Evolutionary conservation across 2,888 invertebrate species (phyloP).

Genomic region (Trachelus tabidus): DNA sequence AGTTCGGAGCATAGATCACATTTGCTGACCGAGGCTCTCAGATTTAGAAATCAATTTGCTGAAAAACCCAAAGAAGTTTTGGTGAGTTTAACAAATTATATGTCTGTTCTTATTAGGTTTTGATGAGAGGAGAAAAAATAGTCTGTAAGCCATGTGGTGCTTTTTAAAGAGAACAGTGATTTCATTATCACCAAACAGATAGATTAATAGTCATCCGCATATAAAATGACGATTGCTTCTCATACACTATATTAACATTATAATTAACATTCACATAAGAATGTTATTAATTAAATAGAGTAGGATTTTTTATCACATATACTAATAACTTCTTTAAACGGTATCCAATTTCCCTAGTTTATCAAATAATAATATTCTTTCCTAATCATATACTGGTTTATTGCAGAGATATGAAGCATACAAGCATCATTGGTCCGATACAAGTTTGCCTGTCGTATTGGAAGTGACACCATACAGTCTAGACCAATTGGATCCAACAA

Average conservation of each 20-base stretch:
- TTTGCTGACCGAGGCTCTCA: slow-evolving; percentile 91
- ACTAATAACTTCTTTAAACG: slow-evolving; percentile 9
- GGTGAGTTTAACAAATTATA: slow-evolving; percentile 68
- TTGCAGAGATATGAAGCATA: slow-evolving; percentile 86
- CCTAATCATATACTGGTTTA: slow-evolving; percentile 18
- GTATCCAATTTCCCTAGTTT: not conserved
- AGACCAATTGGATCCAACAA: slow-evolving; percentile 91
- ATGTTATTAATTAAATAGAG: not conserved
- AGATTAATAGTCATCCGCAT: not conserved
- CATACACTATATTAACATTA: not conserved
- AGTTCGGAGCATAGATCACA: slow-evolving; percentile 95
- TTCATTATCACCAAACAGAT: not conserved
- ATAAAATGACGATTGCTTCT: not conserved
- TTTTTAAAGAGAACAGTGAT: not conserved
- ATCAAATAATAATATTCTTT: slow-evolving; percentile 14
- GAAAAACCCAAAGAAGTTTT: slow-evolving; percentile 83
- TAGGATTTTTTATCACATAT: not conserved
- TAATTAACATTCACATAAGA: not conserved
- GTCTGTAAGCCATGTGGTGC: not conserved
- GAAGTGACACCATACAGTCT: slow-evolving; percentile 94
- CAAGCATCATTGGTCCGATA: slow-evolving; percentile 98
- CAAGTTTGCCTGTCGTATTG: slow-evolving; percentile 85
- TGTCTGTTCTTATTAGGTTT: not conserved
- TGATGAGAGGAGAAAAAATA: not conserved
- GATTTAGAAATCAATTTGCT: slow-evolving; percentile 81